Evolutionary conservation across 2,888 invertebrate genomes (phyloP).

Genomic region (Ptilodon capucinus): DNA sequence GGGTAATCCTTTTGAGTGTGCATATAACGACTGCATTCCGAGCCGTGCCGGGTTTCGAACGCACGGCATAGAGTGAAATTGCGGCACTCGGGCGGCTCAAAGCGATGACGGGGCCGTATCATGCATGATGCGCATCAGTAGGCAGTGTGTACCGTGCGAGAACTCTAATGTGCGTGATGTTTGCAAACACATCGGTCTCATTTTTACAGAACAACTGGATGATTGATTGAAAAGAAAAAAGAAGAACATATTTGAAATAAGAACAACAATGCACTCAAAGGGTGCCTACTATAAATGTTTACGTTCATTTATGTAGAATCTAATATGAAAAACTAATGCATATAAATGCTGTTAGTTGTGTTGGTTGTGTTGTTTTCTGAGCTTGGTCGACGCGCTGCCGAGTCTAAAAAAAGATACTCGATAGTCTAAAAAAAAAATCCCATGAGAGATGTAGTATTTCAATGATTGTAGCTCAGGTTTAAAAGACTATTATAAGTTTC

Average conservation of each 20-base stretch:
- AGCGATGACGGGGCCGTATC: conserved; percentile 70
- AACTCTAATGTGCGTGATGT: conserved; percentile 21
- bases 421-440: no score
- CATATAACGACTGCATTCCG: conserved; percentile 72
- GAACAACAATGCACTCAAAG: no score
- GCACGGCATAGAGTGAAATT: conserved; percentile 58
- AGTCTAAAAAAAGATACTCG: no score
- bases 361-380: no score
- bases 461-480: neutral
- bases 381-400: no score
- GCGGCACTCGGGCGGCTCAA: conserved; percentile 65
- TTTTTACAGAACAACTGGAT: conserved; percentile 11
- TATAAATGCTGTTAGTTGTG: no score
- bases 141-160: conserved; percentile 22
- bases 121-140: conserved; percentile 59
- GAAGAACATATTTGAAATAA: no score
- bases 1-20: conserved; percentile 77
- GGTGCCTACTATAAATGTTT: no score
- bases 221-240: neutral
- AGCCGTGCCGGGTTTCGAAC: conserved; percentile 49
- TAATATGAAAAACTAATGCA: no score
- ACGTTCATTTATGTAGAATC: no score
- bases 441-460: no score
- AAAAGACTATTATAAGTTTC: neutral
- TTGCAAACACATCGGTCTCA: conserved; percentile 13